These are phyloP conservation scores for Sinonovacula constricta DNA, from an alignment of 1,140 invertebrate genomes.

Conservation along the genomic window DNA sequence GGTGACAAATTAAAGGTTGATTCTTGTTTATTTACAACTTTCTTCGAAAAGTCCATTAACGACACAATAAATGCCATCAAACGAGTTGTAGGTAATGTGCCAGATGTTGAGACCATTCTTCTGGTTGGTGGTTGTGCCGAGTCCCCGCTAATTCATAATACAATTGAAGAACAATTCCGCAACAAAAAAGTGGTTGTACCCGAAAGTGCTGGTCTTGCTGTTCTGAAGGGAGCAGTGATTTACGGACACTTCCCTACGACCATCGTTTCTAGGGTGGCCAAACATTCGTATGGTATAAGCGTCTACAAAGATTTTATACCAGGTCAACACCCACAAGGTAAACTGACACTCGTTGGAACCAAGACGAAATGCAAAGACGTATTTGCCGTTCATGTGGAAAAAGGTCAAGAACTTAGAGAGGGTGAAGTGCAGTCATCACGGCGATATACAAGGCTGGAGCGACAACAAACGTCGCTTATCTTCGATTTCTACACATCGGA, in stretches of 20 bases:
- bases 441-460: background rate
- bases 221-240: background rate
- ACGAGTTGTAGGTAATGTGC: no score
- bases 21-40: no score
- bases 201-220: background rate
- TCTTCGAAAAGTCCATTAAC: no score
- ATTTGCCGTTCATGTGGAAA: background rate
- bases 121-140: no score
- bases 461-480: background rate
- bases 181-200: background rate
- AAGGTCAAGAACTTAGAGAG: background rate
- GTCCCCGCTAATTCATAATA: no score
- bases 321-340: background rate
- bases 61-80: no score
- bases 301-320: background rate
- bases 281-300: background rate
- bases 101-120: no score
- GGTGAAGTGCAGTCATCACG: background rate
- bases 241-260: background rate
- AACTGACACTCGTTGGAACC: background rate
- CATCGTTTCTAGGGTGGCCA: background rate
- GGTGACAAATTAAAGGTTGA: no score
- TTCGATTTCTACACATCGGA: background rate
- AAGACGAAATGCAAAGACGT: background rate
- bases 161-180: no score